phyloP scores from a whole-genome alignment of 2,797 vertebrate species.

The Melanogrammus aeglefinus region DNA sequence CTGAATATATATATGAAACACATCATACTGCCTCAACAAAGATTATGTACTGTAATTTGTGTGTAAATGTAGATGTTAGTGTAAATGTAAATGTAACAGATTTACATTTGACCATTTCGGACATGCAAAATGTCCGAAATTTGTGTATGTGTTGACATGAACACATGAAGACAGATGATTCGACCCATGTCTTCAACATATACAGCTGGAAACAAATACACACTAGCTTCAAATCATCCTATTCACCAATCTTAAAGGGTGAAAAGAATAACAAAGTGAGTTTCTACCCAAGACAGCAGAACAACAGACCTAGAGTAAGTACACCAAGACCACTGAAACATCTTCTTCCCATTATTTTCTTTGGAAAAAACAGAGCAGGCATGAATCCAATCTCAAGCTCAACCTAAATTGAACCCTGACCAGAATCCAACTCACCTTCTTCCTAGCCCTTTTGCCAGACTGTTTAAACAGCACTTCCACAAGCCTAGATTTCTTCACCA shows the following conservation, averaged over 20 bases:
- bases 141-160: background rate
- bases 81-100: background rate
- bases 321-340: background rate
- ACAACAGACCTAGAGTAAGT: background rate
- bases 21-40: background rate
- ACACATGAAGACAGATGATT: background rate
- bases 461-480: conserved; percentile 65
- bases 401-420: background rate
- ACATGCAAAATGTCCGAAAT: background rate
- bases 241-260: background rate
- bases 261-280: background rate
- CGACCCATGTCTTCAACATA: background rate
- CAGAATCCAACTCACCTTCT: conserved; percentile 59
- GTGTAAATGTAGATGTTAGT: too few relatives aligned
- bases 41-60: background rate
- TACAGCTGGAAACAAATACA: background rate
- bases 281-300: background rate
- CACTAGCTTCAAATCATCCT: background rate
- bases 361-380: background rate
- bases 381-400: background rate
- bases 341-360: background rate
- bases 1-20: background rate
- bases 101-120: background rate
- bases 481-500: conserved; percentile 75
- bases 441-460: conserved; percentile 24